Evolutionary conservation across 2,113 vertebrate species (phyloP), one percentile per base, ranked within the genome.

Genomic region (Andinoacara biseriatus): DNA sequence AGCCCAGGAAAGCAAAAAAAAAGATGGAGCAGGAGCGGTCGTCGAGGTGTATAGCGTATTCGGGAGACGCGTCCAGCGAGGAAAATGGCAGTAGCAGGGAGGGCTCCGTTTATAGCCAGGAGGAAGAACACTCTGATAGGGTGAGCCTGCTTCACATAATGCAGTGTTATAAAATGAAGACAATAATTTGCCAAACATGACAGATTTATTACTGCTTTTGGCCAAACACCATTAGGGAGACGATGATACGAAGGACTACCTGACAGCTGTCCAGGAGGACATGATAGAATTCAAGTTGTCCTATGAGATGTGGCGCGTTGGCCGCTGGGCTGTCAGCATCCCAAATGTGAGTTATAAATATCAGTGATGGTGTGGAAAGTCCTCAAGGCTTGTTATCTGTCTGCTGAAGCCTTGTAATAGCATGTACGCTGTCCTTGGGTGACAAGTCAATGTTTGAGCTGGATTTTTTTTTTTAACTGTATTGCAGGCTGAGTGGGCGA

Each of bases 301-400:
- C 1, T 96, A 95, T 56, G 95, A 96, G 89, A 95, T 96, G 95
- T 96, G 96, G 96, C 74, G 93, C 2, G 89, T 91, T 10, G 95
- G 96, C 61, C 69, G 72, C 40, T 96, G 96, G 96, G 58, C 81
- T 72, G 94, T 95, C 84, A 92, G 84, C 81, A 94, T 96, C 81
- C 93, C 80, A 46, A 86, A 90, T 75, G 95, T 96, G 86, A 95
- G 95, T 88, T 87, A 76, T 69, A 86, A 88, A 88, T 88, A 89
- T 83, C 85, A 57, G 26, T 56, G 82, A 72, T 76, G 5, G 76
- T 20, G 69, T 49, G 80, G 81, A 83, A 84, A 84, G 69, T 85
- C 74, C 74, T 6, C 54, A 29, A 81, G 84, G 24, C 85, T 76
- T 69, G 83, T 88, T 87, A 81, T 78, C 77, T 83, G 63, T 69